These are phyloP conservation scores for Bubo blakistoni DNA, from an alignment of 2,113 vertebrate genomes.

Conservation along the genomic window DNA sequence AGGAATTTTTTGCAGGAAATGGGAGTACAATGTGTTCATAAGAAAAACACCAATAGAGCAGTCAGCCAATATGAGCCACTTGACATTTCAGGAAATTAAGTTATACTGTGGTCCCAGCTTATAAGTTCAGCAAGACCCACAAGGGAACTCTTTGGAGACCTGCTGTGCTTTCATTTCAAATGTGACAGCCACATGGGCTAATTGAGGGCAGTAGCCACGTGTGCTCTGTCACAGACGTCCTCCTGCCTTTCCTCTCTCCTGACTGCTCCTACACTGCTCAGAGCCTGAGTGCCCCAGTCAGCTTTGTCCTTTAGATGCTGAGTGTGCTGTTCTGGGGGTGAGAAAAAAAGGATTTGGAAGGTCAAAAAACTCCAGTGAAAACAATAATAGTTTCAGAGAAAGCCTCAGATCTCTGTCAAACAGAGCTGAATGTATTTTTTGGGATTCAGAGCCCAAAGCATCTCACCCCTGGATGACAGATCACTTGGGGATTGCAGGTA, in stretches of 20 bases:
- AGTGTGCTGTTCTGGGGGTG: background rate
- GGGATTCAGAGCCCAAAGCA: background rate
- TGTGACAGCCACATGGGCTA: background rate
- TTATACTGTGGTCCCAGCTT: background rate
- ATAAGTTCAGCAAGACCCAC: background rate
- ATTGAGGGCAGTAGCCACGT: background rate
- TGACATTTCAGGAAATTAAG: conserved; percentile 55
- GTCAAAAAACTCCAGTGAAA: background rate
- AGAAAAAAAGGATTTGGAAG: background rate
- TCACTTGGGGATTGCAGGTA: background rate
- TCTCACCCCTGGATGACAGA: background rate
- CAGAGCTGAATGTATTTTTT: background rate
- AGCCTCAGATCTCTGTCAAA: background rate
- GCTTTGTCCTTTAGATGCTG: background rate
- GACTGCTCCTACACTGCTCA: background rate
- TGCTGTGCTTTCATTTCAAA: background rate
- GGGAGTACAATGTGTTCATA: background rate
- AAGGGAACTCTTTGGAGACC: background rate
- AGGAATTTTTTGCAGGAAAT: conserved; percentile 20
- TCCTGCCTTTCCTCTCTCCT: background rate
- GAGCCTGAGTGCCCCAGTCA: background rate
- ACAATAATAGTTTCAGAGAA: background rate
- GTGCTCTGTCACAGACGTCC: background rate
- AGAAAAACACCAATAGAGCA: conserved; percentile 11
- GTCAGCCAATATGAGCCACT: background rate